Evolutionary conservation across 2,797 vertebrate genomes (phyloP).

Genomic region (Synaphobranchus kaupii): DNA sequence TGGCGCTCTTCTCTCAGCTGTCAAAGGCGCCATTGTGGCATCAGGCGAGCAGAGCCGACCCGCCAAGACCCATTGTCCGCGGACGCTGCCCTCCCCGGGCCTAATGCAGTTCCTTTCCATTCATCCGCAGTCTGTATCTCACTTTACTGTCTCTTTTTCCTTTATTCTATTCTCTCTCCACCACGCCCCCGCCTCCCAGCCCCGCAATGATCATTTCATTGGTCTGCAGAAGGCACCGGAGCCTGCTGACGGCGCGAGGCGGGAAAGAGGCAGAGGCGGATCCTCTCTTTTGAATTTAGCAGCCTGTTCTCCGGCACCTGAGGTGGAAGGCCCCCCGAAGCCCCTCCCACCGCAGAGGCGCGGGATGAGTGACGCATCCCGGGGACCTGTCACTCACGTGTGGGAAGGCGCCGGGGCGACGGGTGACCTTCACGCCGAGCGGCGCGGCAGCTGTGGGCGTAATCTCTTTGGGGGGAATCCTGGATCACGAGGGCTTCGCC

Average conservation of each 20-base stretch:
- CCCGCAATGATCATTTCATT: conserved; percentile 16
- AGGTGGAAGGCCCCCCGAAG: conserved; percentile 47
- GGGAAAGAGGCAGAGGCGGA: conserved; percentile 43
- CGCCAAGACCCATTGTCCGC: conserved; percentile 90
- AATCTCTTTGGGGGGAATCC: conserved; percentile 70
- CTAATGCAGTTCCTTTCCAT: conserved; percentile 74
- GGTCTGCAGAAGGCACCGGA: conserved; percentile 48
- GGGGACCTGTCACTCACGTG: conserved; percentile 83
- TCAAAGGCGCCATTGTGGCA: conserved; percentile 94
- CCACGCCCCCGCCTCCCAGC: conserved; percentile 52
- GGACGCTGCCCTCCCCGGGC: conserved; percentile 76
- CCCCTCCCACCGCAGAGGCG: conserved; percentile 57
- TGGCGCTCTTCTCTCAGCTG: conserved; percentile 88
- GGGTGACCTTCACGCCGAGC: conserved; percentile 48
- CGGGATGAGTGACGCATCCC: conserved; percentile 77
- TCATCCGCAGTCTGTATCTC: conserved; percentile 58
- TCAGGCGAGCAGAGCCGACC: conserved; percentile 77
- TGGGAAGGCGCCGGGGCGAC: conserved; percentile 47
- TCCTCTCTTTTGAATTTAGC: conserved; percentile 15
- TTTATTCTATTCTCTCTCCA: conserved; percentile 39
- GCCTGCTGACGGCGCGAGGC: conserved; percentile 64
- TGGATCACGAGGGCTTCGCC: conserved; percentile 83
- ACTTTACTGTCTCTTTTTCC: conserved; percentile 48
- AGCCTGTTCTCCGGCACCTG: conserved; percentile 68
- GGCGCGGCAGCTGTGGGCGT: conserved; percentile 70